Evolutionary conservation across 2,888 invertebrate species (phyloP), one percentile per base, ranked within the genome.

Genomic region (Sinotaia quadrata): DNA sequence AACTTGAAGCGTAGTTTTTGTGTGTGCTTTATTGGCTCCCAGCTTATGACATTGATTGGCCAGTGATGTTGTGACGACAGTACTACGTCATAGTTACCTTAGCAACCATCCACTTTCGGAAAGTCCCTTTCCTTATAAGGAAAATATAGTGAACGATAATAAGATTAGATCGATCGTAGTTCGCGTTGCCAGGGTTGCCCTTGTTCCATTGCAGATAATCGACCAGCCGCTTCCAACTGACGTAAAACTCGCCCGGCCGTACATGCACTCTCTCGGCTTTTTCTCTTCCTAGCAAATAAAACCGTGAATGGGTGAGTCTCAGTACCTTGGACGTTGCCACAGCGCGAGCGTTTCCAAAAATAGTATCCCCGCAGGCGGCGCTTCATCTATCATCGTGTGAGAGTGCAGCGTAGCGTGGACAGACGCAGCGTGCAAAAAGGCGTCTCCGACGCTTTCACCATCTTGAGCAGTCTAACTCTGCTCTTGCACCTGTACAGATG

Each of bases 101-200:
- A 41, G 51, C 37, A 59, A 67, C 59, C 34, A 27, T 49, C 49
- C 51, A n/a, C 36, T 67, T 49, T 51, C 27, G 56, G 51, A 51
- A 59, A 59, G 47, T 24, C 31, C 59, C 57, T 59, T 27, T 34
- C 67, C 67, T 58, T 67, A 67, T 67, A 67, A 58, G 67, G 67
- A 59, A 67, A 24, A 59, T 67, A 59, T 58, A 58, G 67, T 58
- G 57, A 37, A 51, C 27, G 29, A 27, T 37, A 56, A 49, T 49
- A 41, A 49, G 34, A 21, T 51, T 67, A 29, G 2, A 51, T 67
- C 51, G 58, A 58, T 51, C n/a, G n/a, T n/a, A n/a, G n/a, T n/a
- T n/a, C n/a, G n/a, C n/a, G n/a, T n/a, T n/a, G n/a, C n/a, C n/a
- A n/a, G n/a, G n/a, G n/a, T n/a, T n/a, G n/a, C n/a, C n/a, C n/a